A percentile compares a stretch with the other conserved stretches of the same genome.
Evolutionary conservation across 2,113 vertebrate species (phyloP).

Genomic region (Bambusicola thoracicus): DNA sequence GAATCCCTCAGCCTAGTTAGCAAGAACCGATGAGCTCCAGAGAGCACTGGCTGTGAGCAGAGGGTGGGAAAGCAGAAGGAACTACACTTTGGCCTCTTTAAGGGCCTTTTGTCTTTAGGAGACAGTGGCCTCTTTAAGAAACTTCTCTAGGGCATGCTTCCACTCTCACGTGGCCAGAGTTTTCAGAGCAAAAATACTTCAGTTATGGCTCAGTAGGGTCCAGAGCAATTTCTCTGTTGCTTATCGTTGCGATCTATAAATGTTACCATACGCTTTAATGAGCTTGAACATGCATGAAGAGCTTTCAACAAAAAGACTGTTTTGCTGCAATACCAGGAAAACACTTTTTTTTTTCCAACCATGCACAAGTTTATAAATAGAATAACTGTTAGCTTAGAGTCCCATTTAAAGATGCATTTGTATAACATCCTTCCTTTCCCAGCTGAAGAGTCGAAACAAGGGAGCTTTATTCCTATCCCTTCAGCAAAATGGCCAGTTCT

Average conservation of each 20-base stretch:
- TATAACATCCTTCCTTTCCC: slow-evolving; percentile 17
- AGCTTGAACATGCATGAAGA: slow-evolving; percentile 18
- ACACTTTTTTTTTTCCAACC: slow-evolving; percentile 10
- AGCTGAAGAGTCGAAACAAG: slow-evolving; percentile 18
- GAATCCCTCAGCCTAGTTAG: not conserved
- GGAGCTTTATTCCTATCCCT: not conserved
- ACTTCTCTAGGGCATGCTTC: not conserved
- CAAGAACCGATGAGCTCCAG: not conserved
- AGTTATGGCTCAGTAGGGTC: not conserved
- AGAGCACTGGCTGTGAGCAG: not conserved
- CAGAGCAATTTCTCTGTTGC: slow-evolving; percentile 15
- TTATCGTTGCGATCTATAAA: slow-evolving; percentile 30
- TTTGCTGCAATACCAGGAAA: slow-evolving; percentile 41
- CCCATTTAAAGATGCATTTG: not conserved
- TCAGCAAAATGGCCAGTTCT: not conserved
- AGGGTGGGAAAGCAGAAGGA: slow-evolving; percentile 26
- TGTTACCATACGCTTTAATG: slow-evolving; percentile 30
- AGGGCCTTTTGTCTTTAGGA: not conserved
- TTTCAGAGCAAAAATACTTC: slow-evolving; percentile 31
- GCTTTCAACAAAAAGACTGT: slow-evolving; percentile 8
- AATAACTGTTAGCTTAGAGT: slow-evolving; percentile 1
- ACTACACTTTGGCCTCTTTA: not conserved
- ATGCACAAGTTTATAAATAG: slow-evolving; percentile 59
- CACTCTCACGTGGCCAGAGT: slow-evolving; percentile 30
- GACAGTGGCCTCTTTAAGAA: slow-evolving; percentile 56